Conservation (phyloP, 2,888 invertebrate genomes). For the Trachelus stipa region DNA sequence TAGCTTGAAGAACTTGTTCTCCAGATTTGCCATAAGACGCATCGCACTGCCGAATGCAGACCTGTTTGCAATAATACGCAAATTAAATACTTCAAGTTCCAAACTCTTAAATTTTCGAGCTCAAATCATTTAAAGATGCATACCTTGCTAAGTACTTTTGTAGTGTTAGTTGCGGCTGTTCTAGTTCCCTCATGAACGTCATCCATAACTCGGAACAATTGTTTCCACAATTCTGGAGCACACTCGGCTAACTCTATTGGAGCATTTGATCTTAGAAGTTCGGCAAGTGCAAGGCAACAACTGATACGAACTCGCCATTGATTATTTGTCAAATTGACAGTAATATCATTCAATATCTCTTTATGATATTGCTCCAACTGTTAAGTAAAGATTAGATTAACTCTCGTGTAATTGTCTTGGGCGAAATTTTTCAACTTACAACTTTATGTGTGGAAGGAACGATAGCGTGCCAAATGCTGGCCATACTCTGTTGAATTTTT, state of each 20-base stretch:
- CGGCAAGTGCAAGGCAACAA: constrained; percentile 88
- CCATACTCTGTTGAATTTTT: constrained; percentile 92
- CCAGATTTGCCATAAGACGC: constrained; percentile 79
- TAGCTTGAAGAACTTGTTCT: constrained; percentile 76
- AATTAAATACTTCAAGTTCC: background rate
- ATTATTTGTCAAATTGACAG: constrained; percentile 82
- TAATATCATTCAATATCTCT: constrained; percentile 84
- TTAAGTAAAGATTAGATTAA: constrained; percentile 30
- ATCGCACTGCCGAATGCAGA: constrained; percentile 80
- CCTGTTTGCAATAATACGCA: constrained; percentile 60
- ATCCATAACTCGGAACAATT: constrained; percentile 91
- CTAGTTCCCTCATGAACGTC: constrained; percentile 93
- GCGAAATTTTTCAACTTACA: constrained; percentile 67
- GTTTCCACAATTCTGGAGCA: constrained; percentile 77
- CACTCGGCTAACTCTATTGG: constrained; percentile 63
- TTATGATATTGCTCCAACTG: constrained; percentile 85
- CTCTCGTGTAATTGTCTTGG: constrained; percentile 17
- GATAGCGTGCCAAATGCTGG: constrained; percentile 92
- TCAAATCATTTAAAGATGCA: constrained; percentile 7
- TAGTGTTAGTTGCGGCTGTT: constrained; percentile 78
- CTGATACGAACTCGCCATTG: constrained; percentile 94
- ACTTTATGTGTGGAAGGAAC: constrained; percentile 88
- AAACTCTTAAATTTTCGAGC: background rate
- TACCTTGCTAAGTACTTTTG: constrained; percentile 81
- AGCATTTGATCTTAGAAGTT: constrained; percentile 73